Conservation (phyloP, 1,140 invertebrate genomes). For the Papilio polyxenes region DNA sequence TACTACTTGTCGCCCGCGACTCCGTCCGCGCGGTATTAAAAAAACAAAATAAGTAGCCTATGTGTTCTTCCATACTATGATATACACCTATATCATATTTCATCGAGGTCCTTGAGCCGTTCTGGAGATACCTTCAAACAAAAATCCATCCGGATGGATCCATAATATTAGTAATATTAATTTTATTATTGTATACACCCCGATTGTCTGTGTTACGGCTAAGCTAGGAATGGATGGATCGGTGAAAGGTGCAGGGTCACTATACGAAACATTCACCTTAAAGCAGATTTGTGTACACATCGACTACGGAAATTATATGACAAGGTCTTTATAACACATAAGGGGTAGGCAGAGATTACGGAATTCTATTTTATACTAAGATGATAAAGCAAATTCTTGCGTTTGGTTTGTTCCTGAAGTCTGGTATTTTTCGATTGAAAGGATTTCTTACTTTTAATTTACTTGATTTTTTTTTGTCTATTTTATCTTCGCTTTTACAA, state of each 20-base stretch:
- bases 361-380: too few species aligned
- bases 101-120: too few species aligned
- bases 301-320: background rate
- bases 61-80: too few species aligned
- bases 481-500: background rate
- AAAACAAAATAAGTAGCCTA: too few species aligned
- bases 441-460: background rate
- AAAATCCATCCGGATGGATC: too few species aligned
- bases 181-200: too few species aligned
- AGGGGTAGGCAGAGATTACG: background rate
- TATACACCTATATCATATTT: too few species aligned
- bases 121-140: too few species aligned
- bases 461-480: background rate
- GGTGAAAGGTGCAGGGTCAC: conserved; percentile 2
- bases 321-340: background rate
- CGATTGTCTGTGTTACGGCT: background rate
- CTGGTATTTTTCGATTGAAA: background rate
- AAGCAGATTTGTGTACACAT: background rate
- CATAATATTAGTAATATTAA: too few species aligned
- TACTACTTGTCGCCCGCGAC: too few species aligned
- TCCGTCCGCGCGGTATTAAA: too few species aligned
- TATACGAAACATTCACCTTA: background rate
- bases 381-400: background rate
- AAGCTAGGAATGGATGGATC: background rate
- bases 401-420: background rate